Evolutionary conservation across 2,797 vertebrate species (phyloP).

Genomic region (Rallus crepitans): DNA sequence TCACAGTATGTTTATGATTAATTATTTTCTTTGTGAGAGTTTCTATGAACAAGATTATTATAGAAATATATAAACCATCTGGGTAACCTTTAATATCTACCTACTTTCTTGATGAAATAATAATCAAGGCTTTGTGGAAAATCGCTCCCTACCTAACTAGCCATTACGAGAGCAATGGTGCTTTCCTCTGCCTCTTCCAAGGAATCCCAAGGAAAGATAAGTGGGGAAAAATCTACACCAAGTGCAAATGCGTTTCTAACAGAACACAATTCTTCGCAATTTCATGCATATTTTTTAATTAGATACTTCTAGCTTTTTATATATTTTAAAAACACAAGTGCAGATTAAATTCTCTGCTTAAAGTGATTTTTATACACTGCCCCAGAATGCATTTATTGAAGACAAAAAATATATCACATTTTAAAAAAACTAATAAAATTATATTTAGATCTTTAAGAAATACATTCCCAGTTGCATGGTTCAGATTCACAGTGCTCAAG

Average conservation of each 20-base stretch:
- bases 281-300: not conserved
- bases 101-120: constrained; percentile 65
- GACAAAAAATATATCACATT: constrained; percentile 43
- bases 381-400: constrained; percentile 42
- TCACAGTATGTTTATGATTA: constrained; percentile 76
- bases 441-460: constrained; percentile 69
- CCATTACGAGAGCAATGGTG: not conserved
- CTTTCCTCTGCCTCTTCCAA: not conserved
- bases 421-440: constrained; percentile 61
- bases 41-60: constrained; percentile 73
- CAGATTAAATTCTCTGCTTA: not conserved
- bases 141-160: not conserved
- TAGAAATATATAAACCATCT: constrained; percentile 70
- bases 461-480: constrained; percentile 53
- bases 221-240: not conserved
- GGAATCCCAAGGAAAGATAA: constrained; percentile 31
- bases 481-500: constrained; percentile 79
- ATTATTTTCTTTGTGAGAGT: constrained; percentile 79
- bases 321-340: constrained; percentile 18
- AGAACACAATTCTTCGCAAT: not conserved
- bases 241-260: constrained; percentile 14
- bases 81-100: constrained; percentile 63
- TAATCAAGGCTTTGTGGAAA: constrained; percentile 63
- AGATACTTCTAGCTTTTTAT: not conserved
- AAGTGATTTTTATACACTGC: not conserved